Base-by-base conservation (phyloP, 1,140 invertebrate genomes). In the Rhagoletis pomonella region DNA sequence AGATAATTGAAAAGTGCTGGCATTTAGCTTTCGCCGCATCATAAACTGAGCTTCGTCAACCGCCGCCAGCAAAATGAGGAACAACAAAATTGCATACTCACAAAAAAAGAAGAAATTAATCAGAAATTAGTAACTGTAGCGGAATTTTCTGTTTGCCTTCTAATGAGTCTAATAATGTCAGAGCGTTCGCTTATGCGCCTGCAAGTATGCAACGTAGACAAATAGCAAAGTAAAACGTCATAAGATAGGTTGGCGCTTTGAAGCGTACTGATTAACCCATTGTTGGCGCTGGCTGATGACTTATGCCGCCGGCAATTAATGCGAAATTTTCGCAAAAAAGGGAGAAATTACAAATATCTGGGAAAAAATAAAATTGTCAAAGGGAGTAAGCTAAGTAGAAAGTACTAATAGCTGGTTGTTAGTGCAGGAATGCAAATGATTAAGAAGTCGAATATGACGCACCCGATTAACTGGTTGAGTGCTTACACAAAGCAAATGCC, bases 201-300 rank as follows among this genome's bases (percentile, higher is more conserved):
- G 73, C 17, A 81, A 81, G 47, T 81, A 81, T 81, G 47, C 47
- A 55, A 55, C 73, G 9, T n/a, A 44, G 73, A 55, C 5, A 58
- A 29, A 29, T 0, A 19, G 73, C 29, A 81, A 81, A 81, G 50
- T 81, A 55, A 81, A 81, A 81, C 55, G n/a, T 47, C 47, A 81
- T 73, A 73, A 44, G 67, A n/a, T 29, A 29, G 29, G 29, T 29
- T 29, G 12, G 17, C 42, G 67, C 67, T 73, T 73, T 81, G 47
- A 55, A 19, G 73, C 44, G 47, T 55, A 14, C 50, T 58, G 73
- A 81, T 81, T 81, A 81, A 81, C 73, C 47, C 73, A 55, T 81
- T 58, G 73, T 81, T 55, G 44, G 73, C 29, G 29, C n/a, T 12
- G 5, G n/a, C 47, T 81, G 73, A 50, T 19, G 73, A 81, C 47